Conservation (phyloP, 2,797 vertebrate species). For the Notamacropus eugenii region DNA sequence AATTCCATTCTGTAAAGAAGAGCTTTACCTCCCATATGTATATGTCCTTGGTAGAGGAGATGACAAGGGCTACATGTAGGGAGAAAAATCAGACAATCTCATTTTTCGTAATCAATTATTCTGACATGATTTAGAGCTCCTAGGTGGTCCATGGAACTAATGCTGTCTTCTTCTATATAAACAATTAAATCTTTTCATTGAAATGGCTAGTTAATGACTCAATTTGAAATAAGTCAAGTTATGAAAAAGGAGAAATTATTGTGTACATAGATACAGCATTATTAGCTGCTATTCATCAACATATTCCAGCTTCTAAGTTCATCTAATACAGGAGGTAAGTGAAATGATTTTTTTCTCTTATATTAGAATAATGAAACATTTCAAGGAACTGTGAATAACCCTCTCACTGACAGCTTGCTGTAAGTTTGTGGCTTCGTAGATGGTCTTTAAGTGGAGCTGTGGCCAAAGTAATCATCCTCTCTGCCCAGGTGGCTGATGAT, state of each 20-base stretch:
- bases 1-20: not conserved
- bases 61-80: not conserved
- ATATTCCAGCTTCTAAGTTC: not conserved
- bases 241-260: not conserved
- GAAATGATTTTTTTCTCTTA: not conserved
- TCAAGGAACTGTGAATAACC: not conserved
- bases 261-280: not conserved
- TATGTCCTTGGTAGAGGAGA: not conserved
- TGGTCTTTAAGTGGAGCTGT: not conserved
- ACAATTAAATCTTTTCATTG: not conserved
- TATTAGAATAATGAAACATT: not conserved
- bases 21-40: not conserved
- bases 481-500: not conserved
- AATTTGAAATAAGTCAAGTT: not conserved
- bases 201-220: not conserved
- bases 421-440: not conserved
- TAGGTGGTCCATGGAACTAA: not conserved
- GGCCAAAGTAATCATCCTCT: not conserved
- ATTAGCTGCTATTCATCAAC: not conserved
- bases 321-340: not conserved
- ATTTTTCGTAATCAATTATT: not conserved
- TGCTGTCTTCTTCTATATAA: not conserved
- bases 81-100: not conserved
- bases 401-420: not conserved
- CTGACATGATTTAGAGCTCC: not conserved